A percentile compares a stretch with the other conserved stretches of the same genome.
Conservation (phyloP, 2,888 invertebrate species). For the Acanthoscelides obtectus region DNA sequence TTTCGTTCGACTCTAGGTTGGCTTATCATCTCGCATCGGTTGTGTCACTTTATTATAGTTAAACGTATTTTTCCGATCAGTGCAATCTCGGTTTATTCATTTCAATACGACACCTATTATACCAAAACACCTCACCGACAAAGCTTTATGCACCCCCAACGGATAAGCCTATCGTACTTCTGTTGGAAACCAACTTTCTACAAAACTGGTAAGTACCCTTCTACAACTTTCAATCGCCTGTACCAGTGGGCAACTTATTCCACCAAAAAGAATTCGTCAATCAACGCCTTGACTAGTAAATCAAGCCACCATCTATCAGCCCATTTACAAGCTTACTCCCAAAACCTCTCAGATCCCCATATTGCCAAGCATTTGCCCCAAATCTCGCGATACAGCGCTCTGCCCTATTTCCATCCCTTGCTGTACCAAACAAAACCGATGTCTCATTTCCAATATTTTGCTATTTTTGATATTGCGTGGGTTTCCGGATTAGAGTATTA, state of each 20-base stretch:
- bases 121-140: not conserved
- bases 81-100: constrained; percentile 41
- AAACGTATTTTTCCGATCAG: constrained; percentile 42
- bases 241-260: too few species aligned
- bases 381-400: too few species aligned
- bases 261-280: too few species aligned
- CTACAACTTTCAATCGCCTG: too few species aligned
- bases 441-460: not conserved
- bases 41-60: constrained; percentile 39
- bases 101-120: constrained; percentile 29
- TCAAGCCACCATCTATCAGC: too few species aligned
- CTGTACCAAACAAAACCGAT: too few species aligned
- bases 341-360: too few species aligned
- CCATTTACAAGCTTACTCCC: too few species aligned
- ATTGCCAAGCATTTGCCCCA: too few species aligned
- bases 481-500: not conserved
- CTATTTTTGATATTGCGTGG: not conserved
- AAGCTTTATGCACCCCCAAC: not conserved
- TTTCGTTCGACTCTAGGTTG: constrained; percentile 44
- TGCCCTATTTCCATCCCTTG: too few species aligned
- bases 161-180: not conserved
- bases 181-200: not conserved
- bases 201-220: not conserved
- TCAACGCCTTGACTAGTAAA: too few species aligned
- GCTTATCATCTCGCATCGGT: constrained; percentile 45